Percentiles rank a stretch among this genome's conserved stretches.
These are phyloP conservation scores for Mus minutoides DNA, from an alignment of 2,797 vertebrate species.

Conservation along the genomic window DNA sequence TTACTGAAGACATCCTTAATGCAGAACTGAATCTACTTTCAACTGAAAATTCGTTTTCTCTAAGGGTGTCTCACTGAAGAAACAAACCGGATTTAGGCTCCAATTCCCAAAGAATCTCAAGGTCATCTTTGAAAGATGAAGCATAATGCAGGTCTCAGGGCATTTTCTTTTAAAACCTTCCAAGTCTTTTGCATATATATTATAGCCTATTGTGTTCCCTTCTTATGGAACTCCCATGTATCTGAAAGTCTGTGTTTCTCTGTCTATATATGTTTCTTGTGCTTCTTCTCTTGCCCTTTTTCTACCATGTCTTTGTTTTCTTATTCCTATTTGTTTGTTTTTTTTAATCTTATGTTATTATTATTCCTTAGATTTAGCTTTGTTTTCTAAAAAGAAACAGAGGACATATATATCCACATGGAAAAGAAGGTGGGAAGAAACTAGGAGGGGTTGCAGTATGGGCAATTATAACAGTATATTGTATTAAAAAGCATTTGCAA, in stretches of 20 bases:
- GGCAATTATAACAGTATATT: neutral
- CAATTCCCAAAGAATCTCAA: too few relatives aligned
- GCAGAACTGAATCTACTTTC: neutral
- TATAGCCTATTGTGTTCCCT: neutral
- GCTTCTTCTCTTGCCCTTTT: neutral
- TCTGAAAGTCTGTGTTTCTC: neutral
- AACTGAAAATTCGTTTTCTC: neutral
- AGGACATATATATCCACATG: neutral
- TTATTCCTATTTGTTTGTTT: neutral
- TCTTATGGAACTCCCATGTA: neutral
- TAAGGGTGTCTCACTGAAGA: neutral
- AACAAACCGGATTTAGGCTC: neutral
- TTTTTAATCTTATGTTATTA: neutral
- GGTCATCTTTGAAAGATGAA: neutral
- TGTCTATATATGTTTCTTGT: neutral
- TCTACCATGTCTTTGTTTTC: neutral
- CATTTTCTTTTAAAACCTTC: neutral
- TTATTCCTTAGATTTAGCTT: neutral
- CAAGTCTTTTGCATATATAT: neutral
- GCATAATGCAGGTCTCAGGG: neutral
- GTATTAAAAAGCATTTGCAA: neutral
- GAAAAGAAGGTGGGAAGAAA: neutral
- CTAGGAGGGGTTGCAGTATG: neutral
- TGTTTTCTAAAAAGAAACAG: neutral
- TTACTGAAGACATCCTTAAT: too few relatives aligned